Percentiles rank a stretch among this genome's conserved stretches.
phyloP scores from a whole-genome alignment of 2,888 invertebrate species.

The Erebia aethiops region DNA sequence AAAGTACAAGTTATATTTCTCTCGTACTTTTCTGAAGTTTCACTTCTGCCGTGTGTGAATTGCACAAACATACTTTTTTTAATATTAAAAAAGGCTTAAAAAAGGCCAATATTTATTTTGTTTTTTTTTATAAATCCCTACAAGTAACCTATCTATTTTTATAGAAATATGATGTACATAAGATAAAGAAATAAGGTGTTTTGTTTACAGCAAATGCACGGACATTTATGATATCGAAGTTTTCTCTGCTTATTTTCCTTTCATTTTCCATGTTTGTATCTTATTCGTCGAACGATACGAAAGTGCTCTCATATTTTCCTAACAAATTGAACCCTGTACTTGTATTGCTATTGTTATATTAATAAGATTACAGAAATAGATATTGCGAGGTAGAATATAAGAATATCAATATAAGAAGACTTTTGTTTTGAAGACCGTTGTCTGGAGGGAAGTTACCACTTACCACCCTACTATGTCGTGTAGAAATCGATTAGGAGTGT shows the following conservation, averaged over 20 bases:
- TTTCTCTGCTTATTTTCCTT: conserved; percentile 60
- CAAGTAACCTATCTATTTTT: neutral
- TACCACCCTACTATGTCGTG: too few species aligned
- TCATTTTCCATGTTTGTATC: conserved; percentile 69
- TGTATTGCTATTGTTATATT: conserved; percentile 22
- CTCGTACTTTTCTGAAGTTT: too few species aligned
- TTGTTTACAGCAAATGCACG: conserved; percentile 29
- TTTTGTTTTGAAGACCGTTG: too few species aligned
- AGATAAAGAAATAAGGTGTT: conserved; percentile 5
- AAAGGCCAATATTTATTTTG: too few species aligned
- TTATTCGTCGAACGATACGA: conserved; percentile 44
- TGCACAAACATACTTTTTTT: neutral
- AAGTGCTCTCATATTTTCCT: conserved; percentile 62
- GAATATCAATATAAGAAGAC: neutral
- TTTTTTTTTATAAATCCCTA: too few species aligned
- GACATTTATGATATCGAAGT: conserved; percentile 26
- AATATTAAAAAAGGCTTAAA: too few species aligned
- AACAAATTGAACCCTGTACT: conserved; percentile 54
- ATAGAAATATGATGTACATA: neutral
- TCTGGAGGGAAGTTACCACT: too few species aligned
- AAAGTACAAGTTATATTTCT: too few species aligned
- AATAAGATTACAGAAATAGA: conserved; percentile 4
- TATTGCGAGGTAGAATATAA: too few species aligned
- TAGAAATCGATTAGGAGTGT: too few species aligned
- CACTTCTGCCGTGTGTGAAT: too few species aligned